phyloP scores from a whole-genome alignment of 2,888 invertebrate species.

The Entomobrya multifasciata region DNA sequence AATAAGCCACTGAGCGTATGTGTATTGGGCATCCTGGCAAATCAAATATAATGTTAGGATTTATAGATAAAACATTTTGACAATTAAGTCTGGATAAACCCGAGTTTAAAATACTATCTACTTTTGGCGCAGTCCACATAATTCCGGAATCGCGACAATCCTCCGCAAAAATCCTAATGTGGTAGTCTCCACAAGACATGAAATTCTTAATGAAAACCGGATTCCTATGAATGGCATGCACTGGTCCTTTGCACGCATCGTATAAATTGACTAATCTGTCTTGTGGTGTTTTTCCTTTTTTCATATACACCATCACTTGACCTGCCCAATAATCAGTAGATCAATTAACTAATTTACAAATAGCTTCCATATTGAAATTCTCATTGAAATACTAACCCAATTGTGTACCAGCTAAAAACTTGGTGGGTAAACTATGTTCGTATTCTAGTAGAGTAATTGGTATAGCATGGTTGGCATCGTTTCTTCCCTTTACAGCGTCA shows the following conservation, averaged over 20 bases:
- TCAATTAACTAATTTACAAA: conserved; percentile 82
- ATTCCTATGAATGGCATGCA: conserved; percentile 93
- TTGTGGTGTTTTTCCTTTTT: conserved; percentile 88
- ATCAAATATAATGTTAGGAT: conserved; percentile 7
- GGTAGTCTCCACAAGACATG: conserved; percentile 96
- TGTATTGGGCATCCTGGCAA: conserved; percentile 86
- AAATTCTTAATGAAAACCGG: conserved; percentile 97
- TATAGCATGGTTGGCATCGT: conserved; percentile 86
- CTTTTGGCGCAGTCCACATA: conserved; percentile 87
- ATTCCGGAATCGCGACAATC: conserved; percentile 96
- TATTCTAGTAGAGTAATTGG: conserved; percentile 90
- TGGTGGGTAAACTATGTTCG: conserved; percentile 91
- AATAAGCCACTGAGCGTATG: conserved; percentile 94
- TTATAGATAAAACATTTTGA: not conserved
- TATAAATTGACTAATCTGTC: conserved; percentile 89
- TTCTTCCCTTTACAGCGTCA: conserved; percentile 85
- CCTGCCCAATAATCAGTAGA: conserved; percentile 80
- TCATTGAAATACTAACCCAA: conserved; percentile 82
- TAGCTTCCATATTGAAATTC: too few species aligned
- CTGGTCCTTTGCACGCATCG: conserved; percentile 91
- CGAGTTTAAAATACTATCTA: conserved; percentile 36
- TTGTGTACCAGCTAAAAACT: conserved; percentile 90
- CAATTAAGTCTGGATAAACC: too few species aligned
- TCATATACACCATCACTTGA: conserved; percentile 86
- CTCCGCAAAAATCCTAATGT: conserved; percentile 96